Base-by-base conservation (phyloP, 2,113 vertebrate genomes). In the Reinhardtius hippoglossoides region DNA sequence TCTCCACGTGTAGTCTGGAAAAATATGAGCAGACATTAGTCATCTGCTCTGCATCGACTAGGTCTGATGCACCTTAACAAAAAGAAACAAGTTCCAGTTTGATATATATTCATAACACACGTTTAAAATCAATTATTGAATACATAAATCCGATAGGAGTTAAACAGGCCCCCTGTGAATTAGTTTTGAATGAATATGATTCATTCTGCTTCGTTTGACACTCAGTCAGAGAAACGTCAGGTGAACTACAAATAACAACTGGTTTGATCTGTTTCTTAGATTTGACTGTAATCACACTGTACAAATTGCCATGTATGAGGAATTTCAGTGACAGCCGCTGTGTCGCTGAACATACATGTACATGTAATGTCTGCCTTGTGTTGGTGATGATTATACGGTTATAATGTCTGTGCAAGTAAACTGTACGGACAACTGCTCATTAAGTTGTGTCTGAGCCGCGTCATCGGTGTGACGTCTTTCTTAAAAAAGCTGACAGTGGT, bases 401-500 rank as follows among this genome's bases (percentile, higher is more conserved):
- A 77, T 69, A 13, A 73, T 64, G 63, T 62, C 16, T 40, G 21
- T 20, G 48, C 37, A 75, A 21, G 64, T 64, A 72, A 84, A 67
- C 14, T 65, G 35, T 66, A 69, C 58, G 57, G 48, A 78, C 63
- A 79, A 87, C 59, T 81, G 76, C 84, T 79, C 88, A 83, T 71
- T 74, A 54, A 5, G 42, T 82, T 65, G 75, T 62, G 65, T 6
- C 37, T 64, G 61, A 78, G 59, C 55, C 66, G n/a, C 69, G 68
- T 79, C 59, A 42, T 80, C 71, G 35, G 67, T 1, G 31, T 74
- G 75, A 88, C 24, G 40, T 61, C 40, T 68, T 69, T 84, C 67
- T 78, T 18, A 69, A 78, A 80, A 40, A 21, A 65, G 87, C 89
- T 91, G 91, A 93, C 81, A 13, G 15, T 67, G 69, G 57, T 1